Base-by-base conservation (phyloP, 2,113 vertebrate species). In the Sardina pilchardus region DNA sequence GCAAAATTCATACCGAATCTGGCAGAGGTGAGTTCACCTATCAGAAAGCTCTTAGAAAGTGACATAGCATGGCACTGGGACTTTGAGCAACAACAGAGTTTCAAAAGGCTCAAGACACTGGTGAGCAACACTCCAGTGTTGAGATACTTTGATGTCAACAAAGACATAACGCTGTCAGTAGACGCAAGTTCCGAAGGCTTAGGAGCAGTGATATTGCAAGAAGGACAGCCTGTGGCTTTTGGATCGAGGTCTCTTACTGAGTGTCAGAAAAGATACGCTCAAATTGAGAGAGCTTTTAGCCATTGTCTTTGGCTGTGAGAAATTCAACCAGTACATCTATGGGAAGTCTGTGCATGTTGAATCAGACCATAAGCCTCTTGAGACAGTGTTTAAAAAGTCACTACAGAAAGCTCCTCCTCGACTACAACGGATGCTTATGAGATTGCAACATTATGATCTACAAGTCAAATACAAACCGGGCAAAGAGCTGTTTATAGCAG, bases 381-480 rank as follows among this genome's bases (percentile, higher is more conserved):
- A 47, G 56, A 36, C 16, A 39, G 42, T 39, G 47, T 86, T 86
- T 21, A 82, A 85, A 34, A 87, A 78, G 42, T 82, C 56, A 21
- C 81, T 85, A 1, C 78, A 81, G 17, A 84, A 87, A 56, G 87
- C 83, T 19, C 83, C 83, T n/a, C n/a, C n/a, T n/a, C n/a, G n/a
- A 42, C 83, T 81, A 44, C n/a, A n/a, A n/a, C n/a, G n/a, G n/a
- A n/a, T n/a, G n/a, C n/a, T n/a, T n/a, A n/a, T n/a, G n/a, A n/a
- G n/a, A n/a, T n/a, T n/a, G n/a, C n/a, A n/a, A n/a, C n/a, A n/a
- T n/a, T n/a, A n/a, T n/a, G n/a, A n/a, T n/a, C n/a, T n/a, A n/a
- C n/a, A n/a, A n/a, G n/a, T n/a, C n/a, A n/a, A n/a, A n/a, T n/a
- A n/a, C n/a, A n/a, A n/a, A n/a, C n/a, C n/a, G n/a, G n/a, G n/a